A percentile compares a stretch with the other conserved stretches of the same genome.
These are phyloP conservation scores for Schizaphis graminum DNA, from an alignment of 2,888 invertebrate species.

Conservation along the genomic window DNA sequence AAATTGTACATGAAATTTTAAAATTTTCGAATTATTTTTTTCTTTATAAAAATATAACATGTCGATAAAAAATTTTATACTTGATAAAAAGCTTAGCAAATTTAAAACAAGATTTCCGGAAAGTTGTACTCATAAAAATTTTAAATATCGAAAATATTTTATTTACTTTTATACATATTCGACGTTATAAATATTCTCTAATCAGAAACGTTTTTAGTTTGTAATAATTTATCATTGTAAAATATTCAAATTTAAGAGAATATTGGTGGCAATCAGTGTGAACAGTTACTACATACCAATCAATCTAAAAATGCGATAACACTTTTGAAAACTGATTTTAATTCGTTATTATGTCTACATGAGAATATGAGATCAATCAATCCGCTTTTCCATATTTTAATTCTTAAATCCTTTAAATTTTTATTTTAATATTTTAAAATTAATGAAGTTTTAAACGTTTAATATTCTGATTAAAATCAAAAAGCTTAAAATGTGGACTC, in stretches of 20 bases:
- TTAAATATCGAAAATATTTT: not conserved
- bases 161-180: not conserved
- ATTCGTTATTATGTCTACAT: no score
- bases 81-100: not conserved
- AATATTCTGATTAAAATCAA: no score
- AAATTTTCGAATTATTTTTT: not conserved
- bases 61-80: not conserved
- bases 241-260: not conserved
- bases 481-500: no score
- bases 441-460: no score
- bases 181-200: not conserved
- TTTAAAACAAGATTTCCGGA: not conserved
- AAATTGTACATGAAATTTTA: not conserved
- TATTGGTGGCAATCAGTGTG: no score
- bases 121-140: not conserved
- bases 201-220: not conserved
- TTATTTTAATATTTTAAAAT: no score
- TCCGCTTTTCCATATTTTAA: no score
- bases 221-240: not conserved
- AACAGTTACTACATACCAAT: no score
- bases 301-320: no score
- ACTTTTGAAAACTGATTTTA: no score
- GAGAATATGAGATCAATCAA: no score
- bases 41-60: not conserved
- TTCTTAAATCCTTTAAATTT: no score